These are phyloP conservation scores for Ficedula albicollis DNA, from an alignment of 2,797 vertebrate genomes.

Conservation along the genomic window DNA sequence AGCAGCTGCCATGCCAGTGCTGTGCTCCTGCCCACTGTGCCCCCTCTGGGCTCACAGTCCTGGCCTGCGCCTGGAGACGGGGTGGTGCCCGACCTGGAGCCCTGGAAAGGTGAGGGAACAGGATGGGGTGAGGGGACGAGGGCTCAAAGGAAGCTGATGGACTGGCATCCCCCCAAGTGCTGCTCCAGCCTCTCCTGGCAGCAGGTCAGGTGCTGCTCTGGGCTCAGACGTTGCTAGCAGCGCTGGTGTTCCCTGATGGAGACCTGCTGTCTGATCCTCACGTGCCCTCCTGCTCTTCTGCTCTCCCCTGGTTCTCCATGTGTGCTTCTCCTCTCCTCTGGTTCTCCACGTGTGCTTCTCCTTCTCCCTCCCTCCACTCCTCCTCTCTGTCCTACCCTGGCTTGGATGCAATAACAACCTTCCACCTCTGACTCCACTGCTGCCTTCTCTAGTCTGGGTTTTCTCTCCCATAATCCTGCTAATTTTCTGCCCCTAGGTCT, in stretches of 20 bases:
- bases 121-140: background rate
- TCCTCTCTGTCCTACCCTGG: background rate
- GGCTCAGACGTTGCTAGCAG: background rate
- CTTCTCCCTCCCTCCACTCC: background rate
- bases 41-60: background rate
- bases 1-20: background rate
- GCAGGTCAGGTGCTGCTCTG: background rate
- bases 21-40: background rate
- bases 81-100: background rate
- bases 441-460: conserved; percentile 63
- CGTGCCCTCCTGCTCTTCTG: background rate
- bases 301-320: background rate
- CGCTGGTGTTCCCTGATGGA: background rate
- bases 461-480: conserved; percentile 86
- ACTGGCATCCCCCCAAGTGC: background rate
- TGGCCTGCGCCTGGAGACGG: background rate
- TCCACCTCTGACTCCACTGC: conserved; percentile 53
- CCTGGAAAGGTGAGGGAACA: background rate
- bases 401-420: conserved; percentile 74
- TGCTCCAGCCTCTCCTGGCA: background rate
- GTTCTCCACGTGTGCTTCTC: conserved; percentile 21
- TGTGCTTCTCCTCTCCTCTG: conserved; percentile 20
- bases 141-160: background rate
- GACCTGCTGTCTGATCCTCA: background rate
- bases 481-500: conserved; percentile 98